phyloP scores from a whole-genome alignment of 2,797 vertebrate genomes.

The Cryptoprocta ferox region DNA sequence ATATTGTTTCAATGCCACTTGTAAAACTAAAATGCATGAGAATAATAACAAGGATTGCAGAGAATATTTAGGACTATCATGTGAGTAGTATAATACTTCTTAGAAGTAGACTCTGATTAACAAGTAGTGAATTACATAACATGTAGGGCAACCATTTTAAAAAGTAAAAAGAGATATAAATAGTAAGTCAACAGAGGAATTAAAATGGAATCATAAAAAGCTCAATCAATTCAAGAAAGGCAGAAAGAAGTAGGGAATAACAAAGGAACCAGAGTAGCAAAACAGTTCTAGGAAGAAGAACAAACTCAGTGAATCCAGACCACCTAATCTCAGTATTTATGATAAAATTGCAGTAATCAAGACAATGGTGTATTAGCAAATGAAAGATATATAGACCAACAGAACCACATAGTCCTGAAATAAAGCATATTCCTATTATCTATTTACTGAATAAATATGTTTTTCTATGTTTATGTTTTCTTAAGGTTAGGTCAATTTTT shows the following conservation, averaged over 20 bases:
- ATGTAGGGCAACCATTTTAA: background rate
- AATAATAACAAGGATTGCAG: background rate
- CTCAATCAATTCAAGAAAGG: background rate
- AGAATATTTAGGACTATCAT: background rate
- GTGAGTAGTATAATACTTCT: background rate
- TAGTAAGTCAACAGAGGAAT: background rate
- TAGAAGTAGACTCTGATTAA: background rate
- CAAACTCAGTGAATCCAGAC: background rate
- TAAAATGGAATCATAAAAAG: background rate
- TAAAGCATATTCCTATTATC: background rate
- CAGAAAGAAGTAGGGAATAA: background rate
- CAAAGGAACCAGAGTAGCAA: background rate
- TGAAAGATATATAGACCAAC: background rate
- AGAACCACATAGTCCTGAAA: background rate
- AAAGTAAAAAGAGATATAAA: background rate
- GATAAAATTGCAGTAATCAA: background rate
- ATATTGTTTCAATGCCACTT: background rate
- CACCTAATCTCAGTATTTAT: background rate
- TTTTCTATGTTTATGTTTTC: background rate
- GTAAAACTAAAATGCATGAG: background rate
- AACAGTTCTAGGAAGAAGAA: background rate
- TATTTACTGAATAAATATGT: background rate
- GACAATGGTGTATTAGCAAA: background rate
- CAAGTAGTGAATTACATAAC: background rate
- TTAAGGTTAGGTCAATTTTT: background rate